These are phyloP conservation scores for Corvus hawaiiensis DNA, from an alignment of 2,113 vertebrate species.

Conservation along the genomic window DNA sequence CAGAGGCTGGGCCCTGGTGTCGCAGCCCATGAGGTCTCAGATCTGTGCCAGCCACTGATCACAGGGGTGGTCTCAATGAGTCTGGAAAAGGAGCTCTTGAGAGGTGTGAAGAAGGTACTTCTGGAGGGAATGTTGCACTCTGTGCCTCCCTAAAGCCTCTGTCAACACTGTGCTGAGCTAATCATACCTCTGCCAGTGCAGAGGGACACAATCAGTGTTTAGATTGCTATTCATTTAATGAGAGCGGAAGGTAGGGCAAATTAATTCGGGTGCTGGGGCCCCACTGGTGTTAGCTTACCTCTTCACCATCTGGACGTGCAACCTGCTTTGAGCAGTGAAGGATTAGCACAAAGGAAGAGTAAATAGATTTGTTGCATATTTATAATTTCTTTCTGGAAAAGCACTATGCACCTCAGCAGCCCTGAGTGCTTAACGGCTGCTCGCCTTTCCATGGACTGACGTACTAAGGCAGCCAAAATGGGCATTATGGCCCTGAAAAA, in stretches of 20 bases:
- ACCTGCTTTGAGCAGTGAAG: not conserved
- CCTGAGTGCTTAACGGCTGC: not conserved
- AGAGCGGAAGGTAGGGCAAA: not conserved
- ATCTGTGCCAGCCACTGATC: not conserved
- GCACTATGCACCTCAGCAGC: not conserved
- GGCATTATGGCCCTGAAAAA: not conserved
- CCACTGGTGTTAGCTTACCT: not conserved
- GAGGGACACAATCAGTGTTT: no score
- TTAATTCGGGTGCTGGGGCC: not conserved
- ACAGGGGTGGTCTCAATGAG: not conserved
- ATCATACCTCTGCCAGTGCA: not conserved
- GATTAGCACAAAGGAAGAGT: not conserved
- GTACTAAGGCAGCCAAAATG: not conserved
- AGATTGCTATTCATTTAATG: not conserved
- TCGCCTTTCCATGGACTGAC: not conserved
- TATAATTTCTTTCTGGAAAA: constrained; percentile 15
- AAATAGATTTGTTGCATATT: not conserved
- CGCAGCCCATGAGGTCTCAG: not conserved
- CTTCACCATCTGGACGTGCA: not conserved
- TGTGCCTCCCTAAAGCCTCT: not conserved
- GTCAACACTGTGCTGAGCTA: not conserved
- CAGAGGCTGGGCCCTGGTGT: not conserved
- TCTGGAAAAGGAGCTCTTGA: not conserved
- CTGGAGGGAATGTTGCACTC: not conserved
- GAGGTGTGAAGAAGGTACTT: not conserved